These are phyloP conservation scores for Pseudomyrmex gracilis DNA, from an alignment of 1,140 invertebrate species.

Conservation along the genomic window DNA sequence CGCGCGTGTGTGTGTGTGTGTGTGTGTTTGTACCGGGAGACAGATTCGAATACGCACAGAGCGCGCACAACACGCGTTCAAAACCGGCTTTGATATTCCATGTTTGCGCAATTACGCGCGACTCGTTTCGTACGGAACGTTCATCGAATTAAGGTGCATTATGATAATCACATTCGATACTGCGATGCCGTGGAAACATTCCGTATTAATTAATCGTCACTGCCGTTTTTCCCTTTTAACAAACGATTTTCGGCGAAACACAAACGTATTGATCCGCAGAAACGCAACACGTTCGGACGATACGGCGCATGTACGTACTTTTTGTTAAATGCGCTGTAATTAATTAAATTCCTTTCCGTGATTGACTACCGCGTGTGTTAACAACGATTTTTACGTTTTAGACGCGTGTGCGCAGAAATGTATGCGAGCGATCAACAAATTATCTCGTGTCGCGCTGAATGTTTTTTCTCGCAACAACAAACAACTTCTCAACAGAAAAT, in stretches of 20 bases:
- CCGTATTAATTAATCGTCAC: conserved; percentile 74
- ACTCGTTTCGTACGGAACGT: conserved; percentile 70
- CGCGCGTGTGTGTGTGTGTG: background rate
- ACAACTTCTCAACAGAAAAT: background rate
- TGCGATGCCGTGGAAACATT: conserved; percentile 70
- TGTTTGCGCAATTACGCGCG: conserved; percentile 77
- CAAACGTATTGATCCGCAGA: conserved; percentile 42
- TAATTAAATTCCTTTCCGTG: conserved; percentile 31
- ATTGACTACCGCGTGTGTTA: conserved; percentile 32
- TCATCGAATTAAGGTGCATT: conserved; percentile 78
- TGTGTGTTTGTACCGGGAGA: background rate
- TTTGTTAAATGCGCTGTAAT: conserved; percentile 45
- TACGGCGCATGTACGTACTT: conserved; percentile 17
- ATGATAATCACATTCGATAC: conserved; percentile 77
- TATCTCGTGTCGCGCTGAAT: background rate
- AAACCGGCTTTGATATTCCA: conserved; percentile 75
- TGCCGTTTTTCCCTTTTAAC: conserved; percentile 64
- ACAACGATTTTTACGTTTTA: conserved; percentile 28
- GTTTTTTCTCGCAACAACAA: background rate
- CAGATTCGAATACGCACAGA: background rate
- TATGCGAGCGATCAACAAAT: conserved; percentile 15
- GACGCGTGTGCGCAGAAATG: too few species aligned
- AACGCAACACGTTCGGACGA: background rate
- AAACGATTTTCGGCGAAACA: conserved; percentile 36
- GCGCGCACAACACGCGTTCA: conserved; percentile 26